Evolutionary conservation across 2,797 vertebrate species (phyloP), one percentile per base, ranked within the genome.

Genomic region (Semotilus atromaculatus): DNA sequence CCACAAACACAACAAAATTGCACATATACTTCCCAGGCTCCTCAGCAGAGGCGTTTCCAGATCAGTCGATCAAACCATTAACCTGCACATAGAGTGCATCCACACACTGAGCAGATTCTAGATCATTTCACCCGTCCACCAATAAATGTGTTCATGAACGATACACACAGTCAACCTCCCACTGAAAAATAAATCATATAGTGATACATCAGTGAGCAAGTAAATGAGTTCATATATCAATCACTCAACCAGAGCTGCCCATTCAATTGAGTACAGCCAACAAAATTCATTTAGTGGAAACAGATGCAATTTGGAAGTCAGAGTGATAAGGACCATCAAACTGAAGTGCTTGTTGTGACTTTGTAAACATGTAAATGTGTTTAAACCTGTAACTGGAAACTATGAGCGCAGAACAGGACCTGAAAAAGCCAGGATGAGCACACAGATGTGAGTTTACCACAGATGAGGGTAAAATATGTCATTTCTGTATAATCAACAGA

Each of bases 221-320:
- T 84, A 83, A 87, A 84, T 87, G 62, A 87, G 77, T 83, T 84
- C 82, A 84, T 87, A 80, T 84, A 70, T 87, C 82, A 87, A 74
- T 87, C 86, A 80, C 48, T 76, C 77, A 80, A 43, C 38, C 85
- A 83, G 19, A 80, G 70, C 85, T 79, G 48, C 45, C 74, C 64
- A 72, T 80, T 83, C 81, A 72, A 55, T 73, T 55, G 31, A 72
- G 34, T 68, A 55, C 68, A 74, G 81, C 40, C 80, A 71, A 79
- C 82, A 79, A 70, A 16, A 78, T 70, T 84, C 29, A 78, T 84
- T 84, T 60, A 84, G 66, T 71, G 66, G 34, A 55, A 81, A 81
- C 34, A 71, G 48, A 81, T 60, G 83, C 83, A 78, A 79, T 78
- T 71, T 79, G 75, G 74, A 78, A 78, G 83, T 78, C 74, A 71